Conservation (phyloP, 2,113 vertebrate species). For the Oreocharis arfaki region DNA sequence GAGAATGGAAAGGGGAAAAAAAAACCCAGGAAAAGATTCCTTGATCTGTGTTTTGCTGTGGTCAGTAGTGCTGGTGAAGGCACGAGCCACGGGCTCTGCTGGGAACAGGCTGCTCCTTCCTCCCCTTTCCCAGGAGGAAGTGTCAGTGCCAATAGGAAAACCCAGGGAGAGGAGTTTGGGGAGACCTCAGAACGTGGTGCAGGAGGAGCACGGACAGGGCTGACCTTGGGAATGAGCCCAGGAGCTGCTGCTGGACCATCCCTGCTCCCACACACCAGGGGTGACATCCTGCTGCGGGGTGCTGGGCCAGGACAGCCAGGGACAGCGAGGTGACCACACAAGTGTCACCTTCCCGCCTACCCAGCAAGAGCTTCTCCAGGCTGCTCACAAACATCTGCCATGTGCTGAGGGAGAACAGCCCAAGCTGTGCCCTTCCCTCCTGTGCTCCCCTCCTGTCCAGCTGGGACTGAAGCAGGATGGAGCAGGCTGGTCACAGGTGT, state of each 20-base stretch:
- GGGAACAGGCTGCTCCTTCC: neutral
- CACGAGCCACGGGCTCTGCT: accelerated
- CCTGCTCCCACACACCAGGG: neutral
- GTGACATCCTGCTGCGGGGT: neutral
- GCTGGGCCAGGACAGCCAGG: neutral
- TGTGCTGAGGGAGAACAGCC: neutral
- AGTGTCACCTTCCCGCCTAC: neutral
- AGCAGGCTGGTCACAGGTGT: accelerated
- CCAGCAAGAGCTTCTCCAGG: neutral
- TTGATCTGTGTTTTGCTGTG: accelerated
- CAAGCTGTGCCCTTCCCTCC: neutral
- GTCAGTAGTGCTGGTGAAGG: neutral
- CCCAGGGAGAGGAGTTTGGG: neutral
- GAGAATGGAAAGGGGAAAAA: neutral
- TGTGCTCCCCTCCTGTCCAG: neutral
- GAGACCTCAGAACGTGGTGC: accelerated
- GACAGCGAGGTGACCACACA: accelerated
- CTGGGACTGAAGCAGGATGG: accelerated
- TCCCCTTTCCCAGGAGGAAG: neutral
- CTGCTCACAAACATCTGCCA: neutral
- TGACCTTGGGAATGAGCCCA: neutral
- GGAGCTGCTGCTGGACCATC: neutral
- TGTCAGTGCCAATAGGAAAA: neutral
- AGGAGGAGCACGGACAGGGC: neutral
- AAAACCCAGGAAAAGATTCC: neutral